Evolutionary conservation across 2,113 vertebrate species (phyloP).

Genomic region (Haplochromis burtoni): DNA sequence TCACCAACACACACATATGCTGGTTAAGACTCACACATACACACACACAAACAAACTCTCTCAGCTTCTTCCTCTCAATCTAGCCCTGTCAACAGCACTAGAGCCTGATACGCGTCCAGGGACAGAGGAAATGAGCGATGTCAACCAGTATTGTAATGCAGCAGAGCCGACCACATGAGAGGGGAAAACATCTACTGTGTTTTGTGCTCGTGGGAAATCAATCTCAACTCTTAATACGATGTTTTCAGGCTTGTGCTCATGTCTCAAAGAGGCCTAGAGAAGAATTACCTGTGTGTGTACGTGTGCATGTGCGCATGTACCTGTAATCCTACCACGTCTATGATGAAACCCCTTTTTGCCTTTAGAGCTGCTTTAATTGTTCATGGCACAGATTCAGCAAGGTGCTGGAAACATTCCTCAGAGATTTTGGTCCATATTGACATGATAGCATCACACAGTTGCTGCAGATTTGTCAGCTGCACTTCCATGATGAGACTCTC

Average conservation of each 20-base stretch:
- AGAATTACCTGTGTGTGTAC: background rate
- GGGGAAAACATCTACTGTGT: conserved; percentile 23
- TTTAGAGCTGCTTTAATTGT: background rate
- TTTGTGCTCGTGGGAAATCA: conserved; percentile 41
- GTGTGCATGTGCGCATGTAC: background rate
- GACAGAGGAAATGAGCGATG: conserved; percentile 34
- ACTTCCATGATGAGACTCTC: background rate
- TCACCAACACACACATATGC: background rate
- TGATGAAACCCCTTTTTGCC: background rate
- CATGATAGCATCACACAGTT: background rate
- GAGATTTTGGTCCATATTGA: background rate
- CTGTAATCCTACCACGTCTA: background rate
- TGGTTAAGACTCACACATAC: background rate
- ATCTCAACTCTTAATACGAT: conserved; percentile 3
- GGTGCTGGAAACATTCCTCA: background rate
- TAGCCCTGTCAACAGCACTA: conserved; percentile 26
- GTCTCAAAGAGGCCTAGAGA: background rate
- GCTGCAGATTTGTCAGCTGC: background rate
- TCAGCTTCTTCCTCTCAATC: conserved; percentile 19
- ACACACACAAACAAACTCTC: conserved; percentile 9
- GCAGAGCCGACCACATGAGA: conserved; percentile 10
- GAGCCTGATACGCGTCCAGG: conserved; percentile 26
- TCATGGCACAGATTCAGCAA: background rate
- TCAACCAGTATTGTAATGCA: conserved; percentile 39
- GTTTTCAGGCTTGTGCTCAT: background rate